Evolutionary conservation across 2,113 vertebrate species (phyloP), one percentile per base, ranked within the genome.

Genomic region (Rhegmatorhina hoffmannsi): DNA sequence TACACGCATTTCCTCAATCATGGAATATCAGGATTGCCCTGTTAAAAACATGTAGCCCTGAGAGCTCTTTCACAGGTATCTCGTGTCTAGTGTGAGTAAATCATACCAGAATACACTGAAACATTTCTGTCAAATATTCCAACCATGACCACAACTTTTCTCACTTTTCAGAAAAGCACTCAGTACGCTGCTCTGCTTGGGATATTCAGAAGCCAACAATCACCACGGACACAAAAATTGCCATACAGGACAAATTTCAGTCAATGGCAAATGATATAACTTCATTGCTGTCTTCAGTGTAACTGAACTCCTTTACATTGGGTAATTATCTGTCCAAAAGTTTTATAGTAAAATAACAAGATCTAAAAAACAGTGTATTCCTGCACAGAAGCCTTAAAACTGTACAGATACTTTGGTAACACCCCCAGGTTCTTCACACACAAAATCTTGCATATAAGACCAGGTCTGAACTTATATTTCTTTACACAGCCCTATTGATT

Each of bases 401-500:
- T 53, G 21, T 29, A 49, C 19, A 55, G 28, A 31, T 76, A 72
- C 36, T 76, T 63, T 58, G 28, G 21, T 89, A 77, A 63, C 15
- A 67, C 4, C 6, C 11, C 1, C 29, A 70, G 18, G 18, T 70
- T 52, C 60, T 55, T 72, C 56, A 89, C 36, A 60, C 9, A 4
- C 53, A n/a, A 86, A 75, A 47, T 49, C 56, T 59, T 5, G 0
- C 44, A 76, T 0, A 0, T 44, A 64, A 79, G 3, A n/a, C 33
- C 11, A 31, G 28, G 5, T 38, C 23, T n/a, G 47, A 23, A 63
- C 70, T 72, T 75, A 33, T 13, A 29, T 20, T 84, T 84, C 60
- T 90, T 93, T 87, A 72, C 28, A 84, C 20, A 89, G 25, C 24
- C 3, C 23, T 50, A 43, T 0, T 55, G 73, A 84, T 87, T 78